phyloP scores from a whole-genome alignment of 37 sponge, comb jelly and placozoan genomes.

The Crambe crambe region DNA sequence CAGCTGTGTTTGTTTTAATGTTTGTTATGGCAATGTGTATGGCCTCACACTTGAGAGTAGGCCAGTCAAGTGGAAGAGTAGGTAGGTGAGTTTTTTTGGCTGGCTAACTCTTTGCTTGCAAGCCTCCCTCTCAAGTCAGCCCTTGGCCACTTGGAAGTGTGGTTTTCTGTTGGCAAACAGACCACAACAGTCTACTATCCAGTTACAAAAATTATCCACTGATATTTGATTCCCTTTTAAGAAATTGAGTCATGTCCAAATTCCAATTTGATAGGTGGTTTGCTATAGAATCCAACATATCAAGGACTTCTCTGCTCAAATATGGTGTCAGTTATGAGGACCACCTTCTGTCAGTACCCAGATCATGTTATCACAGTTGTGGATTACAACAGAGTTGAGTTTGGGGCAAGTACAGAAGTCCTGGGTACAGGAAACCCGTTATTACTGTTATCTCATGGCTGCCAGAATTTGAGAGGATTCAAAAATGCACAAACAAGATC shows the following conservation, averaged over 20 bases:
- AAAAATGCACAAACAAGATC: constrained; percentile 6
- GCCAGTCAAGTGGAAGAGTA: neutral
- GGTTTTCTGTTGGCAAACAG: constrained; percentile 54
- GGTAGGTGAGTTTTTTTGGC: neutral
- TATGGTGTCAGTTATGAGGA: constrained; percentile 12
- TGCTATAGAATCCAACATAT: constrained; percentile 2
- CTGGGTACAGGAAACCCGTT: constrained; percentile 15
- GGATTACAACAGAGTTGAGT: neutral
- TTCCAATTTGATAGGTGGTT: neutral
- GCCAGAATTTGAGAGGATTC: constrained; percentile 34
- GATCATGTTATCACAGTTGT: constrained; percentile 3
- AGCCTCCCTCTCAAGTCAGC: constrained; percentile 51
- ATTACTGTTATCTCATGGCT: neutral
- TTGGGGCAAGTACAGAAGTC: neutral
- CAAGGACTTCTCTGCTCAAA: constrained; percentile 20
- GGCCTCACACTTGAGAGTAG: constrained; percentile 1
- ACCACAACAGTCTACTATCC: constrained; percentile 27
- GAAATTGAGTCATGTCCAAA: neutral
- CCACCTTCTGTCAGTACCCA: constrained; percentile 14
- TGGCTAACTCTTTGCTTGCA: constrained; percentile 9
- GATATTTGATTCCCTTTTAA: neutral
- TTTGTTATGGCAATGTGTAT: neutral
- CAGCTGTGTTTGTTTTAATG: constrained; percentile 12
- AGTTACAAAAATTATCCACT: neutral
- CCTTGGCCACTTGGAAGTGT: constrained; percentile 33